Evolutionary conservation across 1,140 invertebrate species (phyloP).

Genomic region (Holcopasites calliopsidis): DNA sequence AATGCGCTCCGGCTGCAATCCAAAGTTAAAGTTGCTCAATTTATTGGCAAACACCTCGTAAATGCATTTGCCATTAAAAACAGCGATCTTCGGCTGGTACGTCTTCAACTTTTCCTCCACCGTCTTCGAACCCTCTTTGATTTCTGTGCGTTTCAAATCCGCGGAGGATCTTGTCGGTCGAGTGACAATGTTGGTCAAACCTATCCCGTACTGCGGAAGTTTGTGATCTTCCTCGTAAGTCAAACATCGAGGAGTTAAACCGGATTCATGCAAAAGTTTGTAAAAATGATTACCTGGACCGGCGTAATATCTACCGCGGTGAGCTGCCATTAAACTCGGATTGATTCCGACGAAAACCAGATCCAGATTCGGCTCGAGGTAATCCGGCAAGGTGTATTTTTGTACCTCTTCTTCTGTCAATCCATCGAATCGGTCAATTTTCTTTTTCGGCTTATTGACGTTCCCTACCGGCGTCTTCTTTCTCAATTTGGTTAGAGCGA

Average conservation of each 20-base stretch:
- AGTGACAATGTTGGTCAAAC: constrained; percentile 75
- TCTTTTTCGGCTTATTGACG: constrained; percentile 56
- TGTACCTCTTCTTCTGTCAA: constrained; percentile 73
- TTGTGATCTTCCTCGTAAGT: constrained; percentile 73
- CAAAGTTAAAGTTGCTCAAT: constrained; percentile 70
- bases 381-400: constrained; percentile 71
- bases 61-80: constrained; percentile 78
- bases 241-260: constrained; percentile 64
- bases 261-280: constrained; percentile 73
- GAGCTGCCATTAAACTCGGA: constrained; percentile 75
- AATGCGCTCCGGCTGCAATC: constrained; percentile 70
- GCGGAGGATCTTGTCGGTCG: constrained; percentile 75
- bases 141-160: constrained; percentile 72
- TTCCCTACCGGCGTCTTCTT: constrained; percentile 30
- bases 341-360: constrained; percentile 77
- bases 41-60: constrained; percentile 73
- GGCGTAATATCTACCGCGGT: constrained; percentile 76
- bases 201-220: constrained; percentile 70
- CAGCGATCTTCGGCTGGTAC: constrained; percentile 74
- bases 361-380: constrained; percentile 70
- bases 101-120: constrained; percentile 70
- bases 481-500: constrained; percentile 66
- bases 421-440: constrained; percentile 71
- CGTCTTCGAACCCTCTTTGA: constrained; percentile 70
- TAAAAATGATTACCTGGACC: constrained; percentile 79